Evolutionary conservation across 2,888 invertebrate genomes (phyloP), one percentile per base, ranked within the genome.

Genomic region (Standfussiana lucernea): DNA sequence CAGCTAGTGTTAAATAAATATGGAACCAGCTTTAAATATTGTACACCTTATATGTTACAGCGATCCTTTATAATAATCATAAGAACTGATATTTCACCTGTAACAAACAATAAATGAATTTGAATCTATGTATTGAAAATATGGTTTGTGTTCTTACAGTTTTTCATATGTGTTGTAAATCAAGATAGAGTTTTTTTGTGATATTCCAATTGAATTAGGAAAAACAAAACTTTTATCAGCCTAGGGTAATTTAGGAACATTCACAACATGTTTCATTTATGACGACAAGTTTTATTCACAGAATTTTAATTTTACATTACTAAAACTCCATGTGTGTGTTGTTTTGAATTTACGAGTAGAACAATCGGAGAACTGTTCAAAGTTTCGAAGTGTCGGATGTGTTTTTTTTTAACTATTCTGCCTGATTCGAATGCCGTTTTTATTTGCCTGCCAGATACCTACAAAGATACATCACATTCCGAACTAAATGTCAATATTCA

Each of bases 401-500:
- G 28, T 56, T 56, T 56, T 50, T 50, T 28, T 56, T 28, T 7
- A 28, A 28, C 7, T 56, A 18, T 56, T 53, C 50, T 0, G 15
- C 15, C 6, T 15, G n/a, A 13, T 6, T 56, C 15, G 56, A 15
- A 56, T 7, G 13, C 15, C 0, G 32, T 21, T 61, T 35, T 21
- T 32, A 32, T 61, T 61, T 32, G 5, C 21, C 7, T 21, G 1
- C 6, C 7, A 47, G n/a, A n/a, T n/a, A n/a, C n/a, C n/a, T n/a
- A n/a, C n/a, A n/a, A n/a, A n/a, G n/a, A n/a, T n/a, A 10, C 21
- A 35, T 42, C 15, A 56, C 40, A 64, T 62, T 71, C 24, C 10
- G 32, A n/a, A 70, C 42, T 53, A 21, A 47, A 69, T 65, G 50
- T 56, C 72, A 78, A 37, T 62, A 35, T 35, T 35, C 61, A 28